Evolutionary conservation across 2,113 vertebrate genomes (phyloP).

Genomic region (zebrafish (Danio rerio)): GRCz12tu NC_133195.1:20482501-20483000

Average conservation of each 20-base stretch:
- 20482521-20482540: slow-evolving; percentile 16
- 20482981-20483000: not conserved
- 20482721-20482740: slow-evolving; percentile 72
- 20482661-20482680: slow-evolving; percentile 26
- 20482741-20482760: slow-evolving; percentile 57
- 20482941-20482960: slow-evolving; percentile 47
- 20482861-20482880: too few species aligned
- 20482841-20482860: slow-evolving; percentile 51
- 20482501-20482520: slow-evolving; percentile 22
- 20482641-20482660: slow-evolving; percentile 36
- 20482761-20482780: slow-evolving; percentile 53
- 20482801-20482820: not conserved
- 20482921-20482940: slow-evolving; percentile 42
- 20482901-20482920: slow-evolving; percentile 41
- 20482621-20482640: not conserved
- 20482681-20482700: slow-evolving; percentile 45
- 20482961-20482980: slow-evolving; percentile 12
- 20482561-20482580: slow-evolving; percentile 1
- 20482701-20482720: slow-evolving; percentile 45
- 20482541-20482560: not conserved
- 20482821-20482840: slow-evolving; percentile 52
- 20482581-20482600: slow-evolving; percentile 9
- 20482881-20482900: too few species aligned
- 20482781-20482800: slow-evolving; percentile 11
- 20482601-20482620: slow-evolving; percentile 21